Conservation (phyloP, 30 jellyfish, hydroid and myxozoan species). For the Hydractinia symbiolongicarpus region DNA sequence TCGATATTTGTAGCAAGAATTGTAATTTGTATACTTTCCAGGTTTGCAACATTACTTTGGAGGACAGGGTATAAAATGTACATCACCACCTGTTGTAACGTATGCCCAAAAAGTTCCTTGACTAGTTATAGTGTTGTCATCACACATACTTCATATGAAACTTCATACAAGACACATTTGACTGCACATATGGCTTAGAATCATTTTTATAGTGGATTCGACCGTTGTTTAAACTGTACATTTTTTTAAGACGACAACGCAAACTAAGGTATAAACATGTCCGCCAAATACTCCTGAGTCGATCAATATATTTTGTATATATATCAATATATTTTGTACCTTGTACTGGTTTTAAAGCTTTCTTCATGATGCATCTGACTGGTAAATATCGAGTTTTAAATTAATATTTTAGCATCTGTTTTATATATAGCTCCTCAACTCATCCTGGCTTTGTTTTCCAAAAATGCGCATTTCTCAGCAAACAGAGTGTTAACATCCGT, state of each 20-base stretch:
- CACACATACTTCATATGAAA: background rate
- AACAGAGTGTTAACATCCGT: no score
- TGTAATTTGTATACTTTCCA: background rate
- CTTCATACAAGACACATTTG: background rate
- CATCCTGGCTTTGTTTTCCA: background rate
- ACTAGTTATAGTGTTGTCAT: background rate
- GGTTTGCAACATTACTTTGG: slow-evolving; percentile 4
- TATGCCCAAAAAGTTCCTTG: slow-evolving; percentile 3
- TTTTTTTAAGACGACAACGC: no score
- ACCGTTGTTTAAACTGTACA: background rate
- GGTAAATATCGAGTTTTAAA: background rate
- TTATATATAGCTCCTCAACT: slow-evolving; percentile 6
- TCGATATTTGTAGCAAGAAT: background rate
- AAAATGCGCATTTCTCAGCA: no score
- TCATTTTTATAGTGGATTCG: background rate
- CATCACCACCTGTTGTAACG: background rate
- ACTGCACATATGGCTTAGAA: background rate
- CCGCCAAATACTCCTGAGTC: background rate
- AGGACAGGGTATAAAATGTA: background rate
- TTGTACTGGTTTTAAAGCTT: no score
- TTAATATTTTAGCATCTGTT: background rate
- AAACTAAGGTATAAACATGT: background rate
- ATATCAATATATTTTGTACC: background rate
- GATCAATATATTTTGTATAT: background rate
- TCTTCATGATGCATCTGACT: background rate